phyloP scores from a whole-genome alignment of 2,113 vertebrate species.

The Nesogale talazaci region DNA sequence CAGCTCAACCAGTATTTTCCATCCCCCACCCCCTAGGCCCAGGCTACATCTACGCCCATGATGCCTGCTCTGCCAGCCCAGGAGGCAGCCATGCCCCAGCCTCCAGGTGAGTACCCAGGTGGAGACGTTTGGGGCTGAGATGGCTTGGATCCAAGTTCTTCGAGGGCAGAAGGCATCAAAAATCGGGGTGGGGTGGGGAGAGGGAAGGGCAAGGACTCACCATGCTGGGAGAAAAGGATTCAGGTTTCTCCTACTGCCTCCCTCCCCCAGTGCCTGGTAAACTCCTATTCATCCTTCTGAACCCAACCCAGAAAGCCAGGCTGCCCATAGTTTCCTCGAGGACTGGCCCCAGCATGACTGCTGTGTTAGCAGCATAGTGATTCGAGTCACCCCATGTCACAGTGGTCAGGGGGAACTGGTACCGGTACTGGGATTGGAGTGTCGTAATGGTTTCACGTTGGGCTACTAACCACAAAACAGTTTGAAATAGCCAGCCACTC shows the following conservation, averaged over 20 bases:
- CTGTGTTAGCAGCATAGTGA: not conserved
- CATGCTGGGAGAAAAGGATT: not conserved
- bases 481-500: no score
- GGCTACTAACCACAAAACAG: no score
- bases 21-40: slow-evolving; percentile 76
- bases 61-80: not conserved
- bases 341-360: not conserved
- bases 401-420: not conserved
- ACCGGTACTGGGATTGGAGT: not conserved
- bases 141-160: not conserved
- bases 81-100: not conserved
- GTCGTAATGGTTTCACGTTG: not conserved
- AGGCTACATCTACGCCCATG: slow-evolving; percentile 56
- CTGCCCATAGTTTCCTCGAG: not conserved
- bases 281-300: not conserved
- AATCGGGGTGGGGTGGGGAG: no score
- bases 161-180: not conserved
- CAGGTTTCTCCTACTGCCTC: not conserved
- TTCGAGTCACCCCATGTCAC: not conserved
- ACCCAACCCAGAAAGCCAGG: not conserved
- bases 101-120: slow-evolving; percentile 51
- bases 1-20: not conserved
- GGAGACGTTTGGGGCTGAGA: rapidly evolving
- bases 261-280: not conserved
- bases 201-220: no score